These are phyloP conservation scores for Volucella zonaria DNA, from an alignment of 2,888 invertebrate genomes.

Conservation along the genomic window DNA sequence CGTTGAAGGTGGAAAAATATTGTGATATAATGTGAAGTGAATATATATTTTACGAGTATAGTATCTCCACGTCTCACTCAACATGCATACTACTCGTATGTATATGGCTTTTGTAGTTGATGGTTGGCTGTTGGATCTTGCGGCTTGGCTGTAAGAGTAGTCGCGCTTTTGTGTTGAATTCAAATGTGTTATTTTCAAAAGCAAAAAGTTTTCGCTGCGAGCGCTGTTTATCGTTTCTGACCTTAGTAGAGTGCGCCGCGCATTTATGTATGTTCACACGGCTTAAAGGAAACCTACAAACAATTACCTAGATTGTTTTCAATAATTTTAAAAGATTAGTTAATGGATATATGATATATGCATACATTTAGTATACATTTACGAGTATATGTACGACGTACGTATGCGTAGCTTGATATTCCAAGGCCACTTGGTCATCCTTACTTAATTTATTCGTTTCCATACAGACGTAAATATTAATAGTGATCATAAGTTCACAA, in stretches of 20 bases:
- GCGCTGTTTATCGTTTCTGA: constrained; percentile 69
- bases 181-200: constrained; percentile 61
- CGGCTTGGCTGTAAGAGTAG: constrained; percentile 22
- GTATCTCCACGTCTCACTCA: constrained; percentile 56
- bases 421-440: constrained; percentile 49
- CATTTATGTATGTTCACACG: constrained; percentile 56
- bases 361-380: too few species aligned
- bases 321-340: constrained; percentile 65
- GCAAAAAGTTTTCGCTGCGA: constrained; percentile 50
- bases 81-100: constrained; percentile 48
- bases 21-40: constrained; percentile 68
- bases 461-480: background rate
- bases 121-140: constrained; percentile 36
- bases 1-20: constrained; percentile 72
- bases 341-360: constrained; percentile 47
- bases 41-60: too few species aligned
- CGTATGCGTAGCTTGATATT: constrained; percentile 37
- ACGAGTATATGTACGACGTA: too few species aligned
- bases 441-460: constrained; percentile 14
- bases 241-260: constrained; percentile 61
- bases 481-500: constrained; percentile 18
- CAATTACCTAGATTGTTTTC: constrained; percentile 68
- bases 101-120: constrained; percentile 54
- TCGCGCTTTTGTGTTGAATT: constrained; percentile 59
- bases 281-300: constrained; percentile 58